Base-by-base conservation (phyloP, 1,140 invertebrate species). In the Cryptotermes secundus region DNA sequence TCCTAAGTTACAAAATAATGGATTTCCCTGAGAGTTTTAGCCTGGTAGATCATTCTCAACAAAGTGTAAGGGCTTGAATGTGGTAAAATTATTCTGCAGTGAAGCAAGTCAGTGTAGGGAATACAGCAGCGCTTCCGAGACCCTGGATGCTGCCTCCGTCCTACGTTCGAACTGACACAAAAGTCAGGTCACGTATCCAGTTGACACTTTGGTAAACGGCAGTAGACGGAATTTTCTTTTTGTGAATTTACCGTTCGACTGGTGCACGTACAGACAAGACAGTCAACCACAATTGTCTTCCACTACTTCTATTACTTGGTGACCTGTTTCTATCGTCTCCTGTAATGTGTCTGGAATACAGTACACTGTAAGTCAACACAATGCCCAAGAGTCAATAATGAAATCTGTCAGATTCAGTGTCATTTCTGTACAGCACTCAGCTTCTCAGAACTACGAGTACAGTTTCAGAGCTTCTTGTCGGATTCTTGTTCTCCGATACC, bases 191-290 rank as follows among this genome's bases (percentile, higher is more conserved):
- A 72, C 59, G 59, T 72, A 9, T 31, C 26, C 26, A 31, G 59
- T 72, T 72, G 59, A 72, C 59, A 72, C 59, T 72, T 72, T 72
- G 59, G 59, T 72, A 72, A 72, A 72, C 59, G 59, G 59, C 59
- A 9, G 16, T 72, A n/a, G 59, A 2, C 31, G 26, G 59, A 72
- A 72, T 72, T 72, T 72, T 72, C 59, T 72, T 59, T n/a, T 72
- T 72, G 59, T 72, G 59, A 72, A 72, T 72, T 31, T 72, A 31
- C 59, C 26, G 26, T 72, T 31, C n/a, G 26, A 26, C 9, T 12
- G n/a, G 59, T n/a, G 26, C 59, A 72, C 59, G 59, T 72, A 7
- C 59, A 31, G 59, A 72, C 26, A 72, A 72, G 59, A 72, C 59
- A 72, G 59, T 72, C 59, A 72, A 72, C 59, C 59, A n/a, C 26